Conservation (phyloP, 2,888 invertebrate species). For the Melanotus villosus region DNA sequence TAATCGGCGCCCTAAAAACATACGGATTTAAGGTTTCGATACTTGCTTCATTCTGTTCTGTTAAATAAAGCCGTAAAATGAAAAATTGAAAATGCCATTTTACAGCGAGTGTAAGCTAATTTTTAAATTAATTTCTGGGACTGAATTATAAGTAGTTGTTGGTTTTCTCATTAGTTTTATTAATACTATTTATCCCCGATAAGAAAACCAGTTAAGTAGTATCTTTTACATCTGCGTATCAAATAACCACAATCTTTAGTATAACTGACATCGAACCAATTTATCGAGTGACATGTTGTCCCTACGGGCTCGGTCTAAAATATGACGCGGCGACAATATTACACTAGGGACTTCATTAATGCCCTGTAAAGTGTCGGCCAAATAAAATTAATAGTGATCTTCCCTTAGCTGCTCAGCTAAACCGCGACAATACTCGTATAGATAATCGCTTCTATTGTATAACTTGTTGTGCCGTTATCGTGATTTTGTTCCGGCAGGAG, state of each 20-base stretch:
- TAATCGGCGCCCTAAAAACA: too few relatives aligned
- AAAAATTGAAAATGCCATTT: too few relatives aligned
- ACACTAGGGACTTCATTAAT: constrained; percentile 70
- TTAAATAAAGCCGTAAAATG: too few relatives aligned
- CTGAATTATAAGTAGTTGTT: too few relatives aligned
- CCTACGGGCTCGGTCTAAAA: constrained; percentile 63
- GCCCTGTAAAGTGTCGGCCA: constrained; percentile 69
- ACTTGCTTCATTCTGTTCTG: too few relatives aligned
- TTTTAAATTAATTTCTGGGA: too few relatives aligned
- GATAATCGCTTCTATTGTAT: constrained; percentile 47
- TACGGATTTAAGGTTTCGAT: too few relatives aligned
- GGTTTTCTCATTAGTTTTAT: too few relatives aligned
- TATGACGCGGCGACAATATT: constrained; percentile 69
- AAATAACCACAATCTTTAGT: constrained; percentile 47
- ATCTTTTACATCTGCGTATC: constrained; percentile 46
- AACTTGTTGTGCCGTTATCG: constrained; percentile 39
- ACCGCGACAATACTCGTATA: constrained; percentile 43
- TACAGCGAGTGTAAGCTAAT: too few relatives aligned
- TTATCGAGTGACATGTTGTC: constrained; percentile 64
- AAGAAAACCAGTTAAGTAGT: constrained; percentile 25
- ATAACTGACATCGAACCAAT: constrained; percentile 59
- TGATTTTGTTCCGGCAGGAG: not conserved
- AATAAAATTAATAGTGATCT: constrained; percentile 69
- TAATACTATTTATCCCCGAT: not conserved
- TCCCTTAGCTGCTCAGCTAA: constrained; percentile 55